Percentiles rank a stretch among this genome's conserved stretches.
These are phyloP conservation scores for Centroberyx gerrardi DNA, from an alignment of 2,797 vertebrate species.

Conservation along the genomic window DNA sequence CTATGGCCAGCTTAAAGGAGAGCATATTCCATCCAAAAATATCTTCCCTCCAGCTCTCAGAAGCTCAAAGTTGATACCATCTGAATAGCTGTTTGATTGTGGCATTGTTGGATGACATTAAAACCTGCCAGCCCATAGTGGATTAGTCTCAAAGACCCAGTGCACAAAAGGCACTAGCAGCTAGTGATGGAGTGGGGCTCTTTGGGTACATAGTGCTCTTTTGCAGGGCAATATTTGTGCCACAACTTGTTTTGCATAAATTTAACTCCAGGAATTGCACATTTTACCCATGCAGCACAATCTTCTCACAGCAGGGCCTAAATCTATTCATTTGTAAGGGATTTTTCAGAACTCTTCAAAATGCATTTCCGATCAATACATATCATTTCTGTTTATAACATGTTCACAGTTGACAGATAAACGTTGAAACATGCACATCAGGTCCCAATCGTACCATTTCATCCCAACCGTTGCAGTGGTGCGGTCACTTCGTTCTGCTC, in stretches of 20 bases:
- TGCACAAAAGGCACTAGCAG: slow-evolving; percentile 29
- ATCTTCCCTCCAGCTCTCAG: slow-evolving; percentile 53
- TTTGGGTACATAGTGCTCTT: neutral
- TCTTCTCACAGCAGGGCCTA: too few species aligned
- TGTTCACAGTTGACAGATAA: slow-evolving; percentile 21
- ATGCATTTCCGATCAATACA: neutral
- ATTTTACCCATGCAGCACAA: slow-evolving; percentile 6
- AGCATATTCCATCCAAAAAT: slow-evolving; percentile 40
- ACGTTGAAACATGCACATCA: slow-evolving; percentile 24
- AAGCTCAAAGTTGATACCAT: slow-evolving; percentile 53
- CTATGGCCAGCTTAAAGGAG: slow-evolving; percentile 40
- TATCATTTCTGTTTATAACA: slow-evolving; percentile 1
- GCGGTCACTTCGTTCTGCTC: slow-evolving; percentile 10
- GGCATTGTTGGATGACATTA: slow-evolving; percentile 67
- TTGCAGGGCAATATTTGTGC: slow-evolving; percentile 10
- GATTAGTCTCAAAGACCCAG: slow-evolving; percentile 62
- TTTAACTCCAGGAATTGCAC: neutral
- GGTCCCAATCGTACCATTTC: slow-evolving; percentile 13
- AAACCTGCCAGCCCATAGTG: slow-evolving; percentile 59
- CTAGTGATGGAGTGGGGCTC: neutral
- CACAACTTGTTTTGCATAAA: neutral
- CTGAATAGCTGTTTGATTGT: slow-evolving; percentile 67
- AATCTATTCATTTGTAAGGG: neutral
- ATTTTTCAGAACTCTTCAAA: too few species aligned
- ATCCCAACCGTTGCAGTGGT: too few species aligned